Evolutionary conservation across 2,888 invertebrate species (phyloP).

Genomic region (Dolomedes plantarius): DNA sequence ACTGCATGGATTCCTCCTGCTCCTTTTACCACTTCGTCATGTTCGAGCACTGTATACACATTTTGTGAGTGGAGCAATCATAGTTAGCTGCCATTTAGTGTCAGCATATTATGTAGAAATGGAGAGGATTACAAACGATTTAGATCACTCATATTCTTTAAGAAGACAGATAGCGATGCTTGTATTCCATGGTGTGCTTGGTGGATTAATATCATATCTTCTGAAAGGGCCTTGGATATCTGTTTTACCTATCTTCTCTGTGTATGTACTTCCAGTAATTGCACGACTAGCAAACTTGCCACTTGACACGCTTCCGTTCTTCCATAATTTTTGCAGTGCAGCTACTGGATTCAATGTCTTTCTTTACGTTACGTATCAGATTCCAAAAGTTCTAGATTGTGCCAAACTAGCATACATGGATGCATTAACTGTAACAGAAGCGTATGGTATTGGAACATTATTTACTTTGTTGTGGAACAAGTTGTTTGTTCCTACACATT

Average conservation of each 20-base stretch:
- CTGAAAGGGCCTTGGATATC: slow-evolving; percentile 77
- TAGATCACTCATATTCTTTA: slow-evolving; percentile 75
- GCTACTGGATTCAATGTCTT: slow-evolving; percentile 77
- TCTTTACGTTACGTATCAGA: slow-evolving; percentile 77
- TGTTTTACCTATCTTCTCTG: slow-evolving; percentile 77
- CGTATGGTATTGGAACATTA: slow-evolving; percentile 76
- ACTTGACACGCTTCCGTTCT: slow-evolving; percentile 75
- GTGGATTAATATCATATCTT: slow-evolving; percentile 76
- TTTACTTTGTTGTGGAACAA: slow-evolving; percentile 77
- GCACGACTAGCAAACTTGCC: slow-evolving; percentile 78
- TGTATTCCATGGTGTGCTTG: slow-evolving; percentile 76
- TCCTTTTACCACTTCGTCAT: slow-evolving; percentile 78
- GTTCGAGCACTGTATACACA: slow-evolving; percentile 79
- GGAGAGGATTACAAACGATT: slow-evolving; percentile 73
- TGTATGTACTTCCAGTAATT: slow-evolving; percentile 79
- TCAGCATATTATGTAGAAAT: slow-evolving; percentile 78
- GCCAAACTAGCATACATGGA: slow-evolving; percentile 75
- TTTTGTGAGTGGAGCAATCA: slow-evolving; percentile 77
- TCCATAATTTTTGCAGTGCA: slow-evolving; percentile 78
- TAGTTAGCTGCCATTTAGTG: slow-evolving; percentile 78
- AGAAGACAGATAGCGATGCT: slow-evolving; percentile 76
- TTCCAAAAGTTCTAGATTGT: slow-evolving; percentile 76
- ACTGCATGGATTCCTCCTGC: slow-evolving; percentile 78
- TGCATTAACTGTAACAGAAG: slow-evolving; percentile 75
- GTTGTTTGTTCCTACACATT: slow-evolving; percentile 78